Evolutionary conservation across 1,140 invertebrate species (phyloP), one percentile per base, ranked within the genome.

Genomic region (Drosophila mojavensis): DNA sequence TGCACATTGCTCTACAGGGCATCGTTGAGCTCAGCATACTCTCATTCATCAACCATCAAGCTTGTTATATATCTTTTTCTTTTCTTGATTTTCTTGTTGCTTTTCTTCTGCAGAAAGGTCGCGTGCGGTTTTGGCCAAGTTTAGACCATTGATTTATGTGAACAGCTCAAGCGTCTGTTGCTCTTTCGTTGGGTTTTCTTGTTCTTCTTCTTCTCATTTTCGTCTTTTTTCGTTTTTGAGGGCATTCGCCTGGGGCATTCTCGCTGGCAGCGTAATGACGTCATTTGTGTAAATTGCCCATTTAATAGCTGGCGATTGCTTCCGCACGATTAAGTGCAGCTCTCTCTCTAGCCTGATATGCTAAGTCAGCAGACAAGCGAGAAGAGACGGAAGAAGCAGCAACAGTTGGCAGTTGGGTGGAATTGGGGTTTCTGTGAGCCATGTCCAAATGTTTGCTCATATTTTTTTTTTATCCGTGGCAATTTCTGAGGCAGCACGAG

Each of bases 231-330:
- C 13, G 7, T 4, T 24, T 50, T 24, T 50, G 30, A 9, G 66
- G 59, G 36, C 59, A 43, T 63, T 70, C 39, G 59, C 41, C 64
- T 61, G 20, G 7, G 45, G 26, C 50, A 10, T 11, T 61, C 50
- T 50, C 26, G 75, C 54, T 81, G 61, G 76, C 62, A 5, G 62
- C 63, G 60, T 83, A 89, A 88, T 88, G 83, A 88, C 77, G 83
- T 88, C 84, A 88, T 88, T 89, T 84, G 45, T 47, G 33, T 56
- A 89, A 88, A 88, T 88, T 84, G 80, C 84, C 83, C 54, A 88
- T 88, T 89, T 72, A 71, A 88, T 66, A 60, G 77, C 48, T 71
- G 73, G 78, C 84, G 84, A 88, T 88, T 89, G 84, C 80, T 88
- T 88, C 84, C 84, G 84, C 85, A 89, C 84, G 85, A 89, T 88